Base-by-base conservation (phyloP, 2,888 invertebrate species). In the Elmis aenea region DNA sequence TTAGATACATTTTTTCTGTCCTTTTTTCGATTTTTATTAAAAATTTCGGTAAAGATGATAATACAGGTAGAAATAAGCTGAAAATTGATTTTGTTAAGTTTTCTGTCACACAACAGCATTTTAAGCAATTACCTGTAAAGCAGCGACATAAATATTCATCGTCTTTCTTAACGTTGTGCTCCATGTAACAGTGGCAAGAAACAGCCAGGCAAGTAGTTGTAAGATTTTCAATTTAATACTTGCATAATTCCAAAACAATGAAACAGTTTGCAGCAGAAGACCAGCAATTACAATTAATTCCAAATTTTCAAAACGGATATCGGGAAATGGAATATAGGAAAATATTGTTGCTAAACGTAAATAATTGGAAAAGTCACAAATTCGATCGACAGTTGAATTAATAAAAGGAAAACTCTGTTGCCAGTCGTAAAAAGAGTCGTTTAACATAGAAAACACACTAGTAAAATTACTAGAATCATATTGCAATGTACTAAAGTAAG, bases 211-310 rank as follows among this genome's bases (percentile, higher is more conserved):
- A 5, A 20, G 10, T 13, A 31, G 12, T 3, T 26, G 30, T 6
- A 37, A 13, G n/a, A 26, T 11, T 15, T 37, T 37, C 8, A 9
- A 20, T 11, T 13, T 26, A 25, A 20, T 3, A 26, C 18, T 15
- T 12, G 11, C 18, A 11, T 30, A 16, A n/a, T 29, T 26, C 20
- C 20, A 25, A 10, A 37, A 26, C 3, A 31, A 15, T 9, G 13
- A 23, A 11, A 54, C 23, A 4, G 52, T 26, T 42, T 59, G 53
- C 9, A 55, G 23, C 8, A 50, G 18, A 26, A 55, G 46, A 32
- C 59, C 58, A 21, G 50, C 16, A 16, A 35, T 30, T 11, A 45
- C 33, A 12, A 52, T 8, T 13, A 34, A 25, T 11, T 44, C 31
- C 18, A 50, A 21, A 30, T 29, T 33, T 29, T 41, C 42, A 14